Percentiles rank a stretch among this genome's conserved stretches.
These are phyloP conservation scores for Phalacrocorax brasilianus DNA, from an alignment of 2,113 vertebrate genomes.

Conservation along the genomic window DNA sequence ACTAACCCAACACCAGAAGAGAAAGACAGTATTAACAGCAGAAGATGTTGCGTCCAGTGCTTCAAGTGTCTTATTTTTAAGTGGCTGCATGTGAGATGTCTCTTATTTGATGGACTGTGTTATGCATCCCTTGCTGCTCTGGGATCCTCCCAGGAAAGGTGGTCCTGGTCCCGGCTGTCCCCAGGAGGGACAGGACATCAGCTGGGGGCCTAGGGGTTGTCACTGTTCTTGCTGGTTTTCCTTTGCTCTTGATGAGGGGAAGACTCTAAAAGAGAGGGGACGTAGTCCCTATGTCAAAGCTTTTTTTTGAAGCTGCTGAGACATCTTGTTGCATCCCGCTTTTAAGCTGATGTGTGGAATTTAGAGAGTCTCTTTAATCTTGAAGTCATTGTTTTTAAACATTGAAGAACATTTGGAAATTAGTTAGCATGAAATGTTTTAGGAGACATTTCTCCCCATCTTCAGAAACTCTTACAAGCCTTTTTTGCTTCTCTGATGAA, in stretches of 20 bases:
- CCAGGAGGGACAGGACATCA: background rate
- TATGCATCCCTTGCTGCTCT: background rate
- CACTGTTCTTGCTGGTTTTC: background rate
- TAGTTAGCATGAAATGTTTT: background rate
- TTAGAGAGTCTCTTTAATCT: background rate
- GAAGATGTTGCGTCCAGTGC: background rate
- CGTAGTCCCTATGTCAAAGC: background rate
- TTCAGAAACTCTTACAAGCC: background rate
- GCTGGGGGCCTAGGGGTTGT: background rate
- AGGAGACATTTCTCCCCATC: background rate
- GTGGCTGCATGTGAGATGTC: accelerated
- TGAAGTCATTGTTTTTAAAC: background rate
- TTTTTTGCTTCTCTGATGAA: background rate
- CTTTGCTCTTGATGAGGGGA: background rate
- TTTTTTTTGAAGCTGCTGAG: background rate
- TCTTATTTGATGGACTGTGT: background rate
- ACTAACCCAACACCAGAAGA: background rate
- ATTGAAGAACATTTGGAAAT: background rate
- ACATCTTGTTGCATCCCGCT: background rate
- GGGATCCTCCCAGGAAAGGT: background rate
- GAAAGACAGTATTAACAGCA: background rate
- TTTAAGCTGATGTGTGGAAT: background rate
- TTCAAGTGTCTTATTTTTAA: background rate
- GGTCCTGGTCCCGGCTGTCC: background rate
- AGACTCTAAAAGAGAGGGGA: background rate